These are phyloP conservation scores for Anoplius nigerrimus DNA, from an alignment of 2,888 invertebrate genomes.

Conservation along the genomic window DNA sequence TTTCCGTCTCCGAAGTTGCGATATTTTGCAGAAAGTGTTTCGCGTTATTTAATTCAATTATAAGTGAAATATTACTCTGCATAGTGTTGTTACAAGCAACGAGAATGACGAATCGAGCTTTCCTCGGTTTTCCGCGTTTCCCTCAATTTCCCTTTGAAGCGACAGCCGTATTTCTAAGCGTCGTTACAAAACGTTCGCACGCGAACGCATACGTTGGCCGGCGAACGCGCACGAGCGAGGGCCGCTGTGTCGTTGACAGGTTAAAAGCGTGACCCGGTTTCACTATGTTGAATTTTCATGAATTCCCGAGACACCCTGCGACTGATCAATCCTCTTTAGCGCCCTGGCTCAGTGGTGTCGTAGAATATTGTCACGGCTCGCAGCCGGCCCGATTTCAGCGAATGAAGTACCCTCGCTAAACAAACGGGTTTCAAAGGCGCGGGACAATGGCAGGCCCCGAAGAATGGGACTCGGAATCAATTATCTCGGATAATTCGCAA, in stretches of 20 bases:
- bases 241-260: neutral
- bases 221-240: neutral
- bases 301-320: slow-evolving; percentile 21
- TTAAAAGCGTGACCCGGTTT: slow-evolving; percentile 28
- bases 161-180: neutral
- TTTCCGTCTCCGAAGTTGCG: too few relatives aligned
- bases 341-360: neutral
- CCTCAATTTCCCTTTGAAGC: slow-evolving; percentile 13
- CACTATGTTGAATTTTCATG: slow-evolving; percentile 39
- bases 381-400: neutral
- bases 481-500: too few relatives aligned
- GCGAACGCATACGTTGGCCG: neutral
- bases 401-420: too few relatives aligned
- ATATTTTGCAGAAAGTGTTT: too few relatives aligned
- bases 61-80: too few relatives aligned
- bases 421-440: too few relatives aligned
- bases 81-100: too few relatives aligned
- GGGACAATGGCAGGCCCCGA: too few relatives aligned
- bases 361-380: neutral
- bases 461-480: too few relatives aligned
- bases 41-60: too few relatives aligned
- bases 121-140: slow-evolving; percentile 7
- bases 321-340: slow-evolving; percentile 2
- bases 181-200: neutral
- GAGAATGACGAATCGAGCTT: too few relatives aligned